These are phyloP conservation scores for Norana najaformis DNA, from an alignment of 2,888 invertebrate genomes.

Conservation along the genomic window DNA sequence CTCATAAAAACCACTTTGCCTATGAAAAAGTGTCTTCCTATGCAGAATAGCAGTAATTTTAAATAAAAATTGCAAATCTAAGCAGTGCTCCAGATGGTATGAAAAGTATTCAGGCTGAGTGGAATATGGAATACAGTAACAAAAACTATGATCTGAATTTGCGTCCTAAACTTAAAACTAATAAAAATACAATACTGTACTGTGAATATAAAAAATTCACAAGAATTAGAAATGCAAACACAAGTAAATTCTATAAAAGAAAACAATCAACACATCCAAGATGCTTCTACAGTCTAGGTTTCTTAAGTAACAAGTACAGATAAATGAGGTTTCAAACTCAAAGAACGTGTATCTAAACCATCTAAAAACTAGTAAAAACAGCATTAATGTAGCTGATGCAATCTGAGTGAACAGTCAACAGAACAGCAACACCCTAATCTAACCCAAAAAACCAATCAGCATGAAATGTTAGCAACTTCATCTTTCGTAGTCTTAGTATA, in stretches of 20 bases:
- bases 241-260: not conserved
- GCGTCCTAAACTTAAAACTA: not conserved
- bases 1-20: not conserved
- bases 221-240: not conserved
- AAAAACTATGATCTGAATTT: not conserved
- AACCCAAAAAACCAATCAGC: too few relatives aligned
- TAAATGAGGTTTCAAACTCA: not conserved
- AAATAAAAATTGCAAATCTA: not conserved
- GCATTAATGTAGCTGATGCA: not conserved
- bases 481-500: too few relatives aligned
- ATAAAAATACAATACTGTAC: not conserved
- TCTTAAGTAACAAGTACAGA: not conserved
- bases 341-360: not conserved
- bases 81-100: not conserved
- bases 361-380: not conserved
- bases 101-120: not conserved
- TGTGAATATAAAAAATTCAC: not conserved
- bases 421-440: not conserved
- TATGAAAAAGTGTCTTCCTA: not conserved
- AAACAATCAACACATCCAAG: not conserved
- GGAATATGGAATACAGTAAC: not conserved
- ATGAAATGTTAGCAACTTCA: too few relatives aligned
- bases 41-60: not conserved
- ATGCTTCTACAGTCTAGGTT: not conserved
- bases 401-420: not conserved